These are phyloP conservation scores for Delphinus delphis DNA, from an alignment of 2,113 vertebrate species.

Conservation along the genomic window DNA sequence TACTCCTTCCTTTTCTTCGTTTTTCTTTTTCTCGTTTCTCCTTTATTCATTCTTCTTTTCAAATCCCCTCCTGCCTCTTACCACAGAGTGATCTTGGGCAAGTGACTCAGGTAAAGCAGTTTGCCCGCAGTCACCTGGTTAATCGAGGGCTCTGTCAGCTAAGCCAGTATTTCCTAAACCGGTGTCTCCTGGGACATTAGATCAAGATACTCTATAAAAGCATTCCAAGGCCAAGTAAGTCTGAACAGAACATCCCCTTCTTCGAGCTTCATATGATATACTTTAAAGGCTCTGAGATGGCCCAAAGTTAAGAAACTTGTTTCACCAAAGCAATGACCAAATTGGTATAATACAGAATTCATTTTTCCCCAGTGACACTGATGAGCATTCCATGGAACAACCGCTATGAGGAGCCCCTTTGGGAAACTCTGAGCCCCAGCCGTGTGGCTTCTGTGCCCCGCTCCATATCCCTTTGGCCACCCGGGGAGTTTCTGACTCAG, in stretches of 20 bases:
- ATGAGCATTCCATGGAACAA: neutral
- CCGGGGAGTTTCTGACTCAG: neutral
- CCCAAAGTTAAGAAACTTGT: neutral
- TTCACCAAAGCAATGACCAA: neutral
- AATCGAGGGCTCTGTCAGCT: neutral
- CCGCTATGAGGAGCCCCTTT: accelerated
- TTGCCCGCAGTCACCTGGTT: neutral
- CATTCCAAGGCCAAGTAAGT: neutral
- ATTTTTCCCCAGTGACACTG: neutral
- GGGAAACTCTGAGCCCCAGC: neutral
- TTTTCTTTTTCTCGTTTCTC: neutral
- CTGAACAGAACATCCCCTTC: neutral
- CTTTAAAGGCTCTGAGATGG: neutral
- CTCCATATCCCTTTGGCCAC: neutral
- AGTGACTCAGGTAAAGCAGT: neutral
- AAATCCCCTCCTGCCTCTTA: neutral
- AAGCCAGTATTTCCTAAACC: neutral
- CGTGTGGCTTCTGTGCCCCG: accelerated
- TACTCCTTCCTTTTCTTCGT: neutral
- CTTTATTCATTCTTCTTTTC: neutral
- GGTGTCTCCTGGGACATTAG: neutral
- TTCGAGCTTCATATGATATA: neutral
- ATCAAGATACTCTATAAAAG: neutral
- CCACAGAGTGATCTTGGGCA: neutral
- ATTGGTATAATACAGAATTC: too few relatives aligned